phyloP scores from a whole-genome alignment of 1,140 invertebrate species.

The Drosophila rufa region DNA sequence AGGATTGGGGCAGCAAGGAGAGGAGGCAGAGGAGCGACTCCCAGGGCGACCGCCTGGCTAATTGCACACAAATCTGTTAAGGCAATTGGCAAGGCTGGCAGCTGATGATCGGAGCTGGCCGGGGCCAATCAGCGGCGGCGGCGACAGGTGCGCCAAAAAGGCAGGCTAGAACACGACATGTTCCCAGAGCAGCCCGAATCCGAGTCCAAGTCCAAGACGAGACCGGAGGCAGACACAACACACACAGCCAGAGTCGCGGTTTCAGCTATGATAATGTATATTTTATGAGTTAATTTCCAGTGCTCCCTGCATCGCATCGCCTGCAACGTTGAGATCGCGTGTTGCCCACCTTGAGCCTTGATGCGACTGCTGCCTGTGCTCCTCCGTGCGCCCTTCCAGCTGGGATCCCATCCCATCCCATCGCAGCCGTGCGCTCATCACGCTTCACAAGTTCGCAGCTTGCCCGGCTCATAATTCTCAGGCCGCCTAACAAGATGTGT shows the following conservation, averaged over 20 bases:
- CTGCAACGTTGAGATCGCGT: constrained; percentile 56
- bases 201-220: constrained; percentile 15
- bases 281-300: constrained; percentile 81
- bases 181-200: constrained; percentile 1
- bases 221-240: constrained; percentile 24
- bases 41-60: constrained; percentile 64
- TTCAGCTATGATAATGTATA: constrained; percentile 82
- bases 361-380: constrained; percentile 1
- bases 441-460: constrained; percentile 82
- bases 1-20: neutral
- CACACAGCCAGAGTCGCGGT: constrained; percentile 36
- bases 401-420: constrained; percentile 9
- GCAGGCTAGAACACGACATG: constrained; percentile 67
- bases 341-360: constrained; percentile 63
- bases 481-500: constrained; percentile 57
- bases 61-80: constrained; percentile 83
- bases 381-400: constrained; percentile 9
- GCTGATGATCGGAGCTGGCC: constrained; percentile 59
- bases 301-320: constrained; percentile 19
- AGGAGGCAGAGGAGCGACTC: constrained; percentile 32
- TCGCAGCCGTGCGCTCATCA: constrained; percentile 69
- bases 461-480: constrained; percentile 74
- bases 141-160: constrained; percentile 79
- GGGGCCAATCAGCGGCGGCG: constrained; percentile 65
- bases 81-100: constrained; percentile 61